Evolutionary conservation across 1,140 invertebrate species (phyloP), one percentile per base, ranked within the genome.

Genomic region (Scaptomyza pallida): DNA sequence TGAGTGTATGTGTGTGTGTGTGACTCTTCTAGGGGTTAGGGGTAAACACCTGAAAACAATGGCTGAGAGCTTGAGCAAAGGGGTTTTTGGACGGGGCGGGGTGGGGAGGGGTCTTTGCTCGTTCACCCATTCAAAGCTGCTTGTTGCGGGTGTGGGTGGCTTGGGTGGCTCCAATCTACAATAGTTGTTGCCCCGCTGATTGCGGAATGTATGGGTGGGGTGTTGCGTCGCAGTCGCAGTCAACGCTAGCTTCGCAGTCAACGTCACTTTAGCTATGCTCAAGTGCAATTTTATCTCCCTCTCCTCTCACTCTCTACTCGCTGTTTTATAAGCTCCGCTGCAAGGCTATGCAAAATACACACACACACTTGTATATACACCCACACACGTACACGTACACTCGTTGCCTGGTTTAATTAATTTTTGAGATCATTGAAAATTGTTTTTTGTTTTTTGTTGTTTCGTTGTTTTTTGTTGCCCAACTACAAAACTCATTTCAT

Each of bases 351-450:
- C 40, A 65, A 79, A 65, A 80, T 62, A 51, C 15, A 19, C 50
- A 33, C 48, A 2, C 3, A 23, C 21, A 23, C 21, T 4, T 23
- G 21, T 5, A 26, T 1, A 40, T 16, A 59, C 41, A 26, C 16
- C 16, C 3, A 33, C 56, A 48, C 35, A 48, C 55, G 59, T 26
- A 40, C 56, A 50, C 35, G 41, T 26, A 26, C 62, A 47, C 23
- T 15, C 62, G 33, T 59, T 72, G 54, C 26, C 40, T 72, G 70
- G 74, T 67, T 86, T 86, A 86, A 86, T 86, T 86, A 86, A 86
- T 86, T 86, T 86, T 86, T 71, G 78, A 77, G 76, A 77, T 64
- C 82, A 86, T 70, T 81, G 73, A 86, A 86, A 88, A 86, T 82
- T 88, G 81, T 81, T 86, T 85, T 37, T 59, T 48, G 12, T 13